These are phyloP conservation scores for Polypterus senegalus DNA, from an alignment of 2,113 vertebrate species.

Conservation along the genomic window DNA sequence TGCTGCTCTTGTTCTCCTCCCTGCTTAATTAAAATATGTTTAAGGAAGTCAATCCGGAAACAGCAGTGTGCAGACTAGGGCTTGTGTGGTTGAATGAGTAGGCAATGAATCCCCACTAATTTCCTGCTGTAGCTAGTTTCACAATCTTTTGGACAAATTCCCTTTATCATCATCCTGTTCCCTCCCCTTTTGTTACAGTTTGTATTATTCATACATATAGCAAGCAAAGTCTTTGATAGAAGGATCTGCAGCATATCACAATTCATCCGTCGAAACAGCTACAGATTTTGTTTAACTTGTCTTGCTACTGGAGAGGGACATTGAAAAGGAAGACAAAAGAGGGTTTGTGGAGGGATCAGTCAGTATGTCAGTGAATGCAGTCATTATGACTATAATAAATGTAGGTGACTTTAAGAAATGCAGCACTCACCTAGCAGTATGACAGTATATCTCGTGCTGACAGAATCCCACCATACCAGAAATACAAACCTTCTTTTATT, in stretches of 20 bases:
- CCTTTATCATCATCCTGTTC: not conserved
- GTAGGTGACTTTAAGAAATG: too few species aligned
- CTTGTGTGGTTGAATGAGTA: slow-evolving; percentile 24
- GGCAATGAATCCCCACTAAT: not conserved
- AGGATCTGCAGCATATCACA: slow-evolving; percentile 3
- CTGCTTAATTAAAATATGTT: slow-evolving; percentile 8
- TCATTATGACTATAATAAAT: too few species aligned
- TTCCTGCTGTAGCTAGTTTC: slow-evolving; percentile 19
- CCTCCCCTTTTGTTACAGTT: not conserved
- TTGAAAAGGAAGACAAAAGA: not conserved
- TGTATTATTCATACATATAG: not conserved
- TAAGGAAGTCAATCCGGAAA: slow-evolving; percentile 35
- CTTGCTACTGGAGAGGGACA: not conserved
- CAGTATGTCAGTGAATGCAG: too few species aligned
- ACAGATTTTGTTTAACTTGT: not conserved
- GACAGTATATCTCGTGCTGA: too few species aligned
- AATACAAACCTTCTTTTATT: too few species aligned
- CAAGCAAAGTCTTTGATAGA: not conserved
- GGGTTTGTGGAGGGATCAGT: too few species aligned
- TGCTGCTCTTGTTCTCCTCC: not conserved
- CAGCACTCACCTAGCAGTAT: too few species aligned
- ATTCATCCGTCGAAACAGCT: not conserved
- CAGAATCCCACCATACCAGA: too few species aligned
- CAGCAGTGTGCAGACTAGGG: slow-evolving; percentile 11
- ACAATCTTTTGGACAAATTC: slow-evolving; percentile 9